phyloP scores from a whole-genome alignment of 2,888 invertebrate species.

The Ormyrus thymus region DNA sequence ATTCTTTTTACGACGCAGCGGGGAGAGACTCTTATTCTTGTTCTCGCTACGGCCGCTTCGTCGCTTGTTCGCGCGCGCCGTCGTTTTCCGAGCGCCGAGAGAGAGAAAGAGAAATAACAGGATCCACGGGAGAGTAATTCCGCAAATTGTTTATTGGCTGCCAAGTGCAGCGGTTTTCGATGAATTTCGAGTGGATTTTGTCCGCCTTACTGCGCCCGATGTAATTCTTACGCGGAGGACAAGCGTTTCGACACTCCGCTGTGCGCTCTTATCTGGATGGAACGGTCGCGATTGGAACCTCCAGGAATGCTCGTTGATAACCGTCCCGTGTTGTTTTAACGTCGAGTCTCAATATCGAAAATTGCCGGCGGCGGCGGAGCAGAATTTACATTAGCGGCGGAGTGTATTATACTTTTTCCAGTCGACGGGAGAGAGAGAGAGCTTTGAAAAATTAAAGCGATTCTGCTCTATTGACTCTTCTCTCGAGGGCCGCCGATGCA shows the following conservation, averaged over 20 bases:
- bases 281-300: constrained; percentile 10
- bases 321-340: background rate
- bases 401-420: constrained; percentile 8
- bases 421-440: background rate
- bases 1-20: background rate
- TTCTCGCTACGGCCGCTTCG: too few relatives aligned
- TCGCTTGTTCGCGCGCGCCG: too few relatives aligned
- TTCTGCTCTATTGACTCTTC: constrained; percentile 41
- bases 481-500: constrained; percentile 30
- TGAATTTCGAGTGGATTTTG: background rate
- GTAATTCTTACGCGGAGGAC: background rate
- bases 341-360: background rate
- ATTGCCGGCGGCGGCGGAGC: background rate
- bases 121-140: constrained; percentile 15
- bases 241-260: constrained; percentile 12
- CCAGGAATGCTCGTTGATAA: background rate
- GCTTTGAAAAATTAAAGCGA: constrained; percentile 26
- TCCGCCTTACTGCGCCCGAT: background rate
- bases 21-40: too few relatives aligned
- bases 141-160: constrained; percentile 8
- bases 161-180: background rate
- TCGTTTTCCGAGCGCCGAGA: too few relatives aligned
- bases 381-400: background rate
- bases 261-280: background rate
- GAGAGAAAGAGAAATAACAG: background rate